These are phyloP conservation scores for Erynnis tages DNA, from an alignment of 2,888 invertebrate species.

Conservation along the genomic window DNA sequence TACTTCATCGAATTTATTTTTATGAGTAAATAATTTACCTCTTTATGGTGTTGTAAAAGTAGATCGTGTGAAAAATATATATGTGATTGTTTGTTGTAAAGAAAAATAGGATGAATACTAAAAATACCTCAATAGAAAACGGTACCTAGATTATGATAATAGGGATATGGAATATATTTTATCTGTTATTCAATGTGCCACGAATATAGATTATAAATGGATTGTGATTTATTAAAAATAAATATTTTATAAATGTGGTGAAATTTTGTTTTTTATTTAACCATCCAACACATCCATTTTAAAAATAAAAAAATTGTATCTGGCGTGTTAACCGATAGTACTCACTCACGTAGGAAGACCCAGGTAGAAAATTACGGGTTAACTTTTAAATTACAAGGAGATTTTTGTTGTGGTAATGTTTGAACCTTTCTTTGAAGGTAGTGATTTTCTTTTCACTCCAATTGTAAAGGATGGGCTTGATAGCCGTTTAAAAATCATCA, in stretches of 20 bases:
- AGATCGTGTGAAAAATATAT: slow-evolving; percentile 32
- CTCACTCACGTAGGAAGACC: too few species aligned
- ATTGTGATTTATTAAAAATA: slow-evolving; percentile 76
- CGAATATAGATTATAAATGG: slow-evolving; percentile 66
- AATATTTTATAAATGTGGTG: slow-evolving; percentile 77
- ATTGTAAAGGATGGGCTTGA: too few species aligned
- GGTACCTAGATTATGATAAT: slow-evolving; percentile 43
- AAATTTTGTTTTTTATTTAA: background rate
- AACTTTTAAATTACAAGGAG: too few species aligned
- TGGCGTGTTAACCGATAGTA: too few species aligned
- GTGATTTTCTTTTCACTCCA: too few species aligned
- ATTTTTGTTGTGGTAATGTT: too few species aligned
- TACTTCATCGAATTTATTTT: slow-evolving; percentile 49
- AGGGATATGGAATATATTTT: slow-evolving; percentile 58
- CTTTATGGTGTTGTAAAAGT: slow-evolving; percentile 30
- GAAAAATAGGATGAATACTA: slow-evolving; percentile 32
- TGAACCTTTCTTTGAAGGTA: too few species aligned
- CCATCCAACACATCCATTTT: background rate
- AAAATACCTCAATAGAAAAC: slow-evolving; percentile 56
- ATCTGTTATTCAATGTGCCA: slow-evolving; percentile 75
- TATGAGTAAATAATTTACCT: slow-evolving; percentile 48
- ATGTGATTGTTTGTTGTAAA: slow-evolving; percentile 37
- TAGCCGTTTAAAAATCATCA: too few species aligned
- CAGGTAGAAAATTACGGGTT: too few species aligned
- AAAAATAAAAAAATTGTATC: too few species aligned